These are phyloP conservation scores for Vollenhovia emeryi DNA, from an alignment of 1,140 invertebrate species.

Conservation along the genomic window DNA sequence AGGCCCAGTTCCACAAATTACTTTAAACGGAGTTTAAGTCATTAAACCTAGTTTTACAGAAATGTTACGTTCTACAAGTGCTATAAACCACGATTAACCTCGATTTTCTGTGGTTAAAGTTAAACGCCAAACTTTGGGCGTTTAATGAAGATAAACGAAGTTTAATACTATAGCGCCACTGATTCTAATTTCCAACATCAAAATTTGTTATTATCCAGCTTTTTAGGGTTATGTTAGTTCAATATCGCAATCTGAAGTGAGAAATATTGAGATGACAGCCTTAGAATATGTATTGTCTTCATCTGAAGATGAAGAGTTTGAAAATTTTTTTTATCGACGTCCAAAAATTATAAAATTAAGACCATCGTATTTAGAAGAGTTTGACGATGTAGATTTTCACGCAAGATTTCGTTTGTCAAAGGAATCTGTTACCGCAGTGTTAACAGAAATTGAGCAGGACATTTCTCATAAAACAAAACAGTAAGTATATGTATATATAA, in stretches of 20 bases:
- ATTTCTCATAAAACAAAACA: not conserved
- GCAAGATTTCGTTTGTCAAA: not conserved
- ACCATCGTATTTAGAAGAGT: not conserved
- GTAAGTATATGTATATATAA: constrained; percentile 10
- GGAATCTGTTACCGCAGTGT: not conserved
- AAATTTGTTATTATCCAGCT: too few species aligned
- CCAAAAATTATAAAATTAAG: not conserved
- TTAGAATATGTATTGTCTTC: too few species aligned
- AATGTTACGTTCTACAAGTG: not conserved
- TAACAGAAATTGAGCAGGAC: not conserved
- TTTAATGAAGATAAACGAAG: too few species aligned
- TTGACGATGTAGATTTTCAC: constrained; percentile 13
- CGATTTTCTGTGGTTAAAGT: too few species aligned
- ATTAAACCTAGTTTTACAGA: not conserved
- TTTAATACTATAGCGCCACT: too few species aligned
- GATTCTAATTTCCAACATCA: too few species aligned
- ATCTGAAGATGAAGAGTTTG: too few species aligned
- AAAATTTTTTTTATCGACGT: too few species aligned
- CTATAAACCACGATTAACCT: not conserved
- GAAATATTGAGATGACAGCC: too few species aligned
- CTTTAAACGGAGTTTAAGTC: not conserved
- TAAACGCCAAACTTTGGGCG: too few species aligned
- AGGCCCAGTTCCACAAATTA: constrained; percentile 11
- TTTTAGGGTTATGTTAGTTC: too few species aligned
- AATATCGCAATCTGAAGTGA: too few species aligned